These are phyloP conservation scores for Deilephila elpenor DNA, from an alignment of 2,888 invertebrate genomes.

Conservation along the genomic window DNA sequence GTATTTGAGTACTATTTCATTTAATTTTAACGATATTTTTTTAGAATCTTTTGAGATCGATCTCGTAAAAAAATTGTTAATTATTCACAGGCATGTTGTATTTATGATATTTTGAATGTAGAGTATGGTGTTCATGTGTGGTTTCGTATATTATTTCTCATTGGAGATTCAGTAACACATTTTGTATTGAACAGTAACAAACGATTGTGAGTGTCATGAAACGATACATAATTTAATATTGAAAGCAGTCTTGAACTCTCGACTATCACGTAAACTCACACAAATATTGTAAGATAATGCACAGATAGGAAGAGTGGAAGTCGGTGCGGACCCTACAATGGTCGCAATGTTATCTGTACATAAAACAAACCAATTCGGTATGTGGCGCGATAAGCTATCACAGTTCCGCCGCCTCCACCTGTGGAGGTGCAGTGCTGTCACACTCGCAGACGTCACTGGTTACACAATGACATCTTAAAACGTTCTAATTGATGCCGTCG, in stretches of 20 bases:
- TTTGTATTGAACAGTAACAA: background rate
- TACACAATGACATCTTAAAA: slow-evolving; percentile 50
- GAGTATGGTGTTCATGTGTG: background rate
- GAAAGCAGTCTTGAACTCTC: background rate
- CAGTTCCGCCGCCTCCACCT: slow-evolving; percentile 50
- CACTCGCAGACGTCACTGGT: slow-evolving; percentile 49
- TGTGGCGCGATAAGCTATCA: slow-evolving; percentile 57
- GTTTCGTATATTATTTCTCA: too few relatives aligned
- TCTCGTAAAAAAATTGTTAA: background rate
- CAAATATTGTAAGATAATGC: slow-evolving; percentile 13
- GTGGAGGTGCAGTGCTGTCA: slow-evolving; percentile 46
- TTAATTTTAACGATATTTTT: too few relatives aligned
- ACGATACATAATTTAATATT: slow-evolving; percentile 9
- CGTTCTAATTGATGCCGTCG: slow-evolving; percentile 49
- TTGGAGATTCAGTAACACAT: too few relatives aligned
- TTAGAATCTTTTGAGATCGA: background rate
- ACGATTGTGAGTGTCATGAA: background rate
- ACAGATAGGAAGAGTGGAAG: background rate
- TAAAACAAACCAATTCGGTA: slow-evolving; percentile 49
- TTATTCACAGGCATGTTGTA: background rate
- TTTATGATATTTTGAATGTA: too few relatives aligned
- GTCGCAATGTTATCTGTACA: slow-evolving; percentile 39
- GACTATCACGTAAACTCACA: background rate
- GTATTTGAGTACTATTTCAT: background rate
- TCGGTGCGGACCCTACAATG: slow-evolving; percentile 33